Base-by-base conservation (phyloP, 2,113 vertebrate genomes). In the Nothocercus julius region DNA sequence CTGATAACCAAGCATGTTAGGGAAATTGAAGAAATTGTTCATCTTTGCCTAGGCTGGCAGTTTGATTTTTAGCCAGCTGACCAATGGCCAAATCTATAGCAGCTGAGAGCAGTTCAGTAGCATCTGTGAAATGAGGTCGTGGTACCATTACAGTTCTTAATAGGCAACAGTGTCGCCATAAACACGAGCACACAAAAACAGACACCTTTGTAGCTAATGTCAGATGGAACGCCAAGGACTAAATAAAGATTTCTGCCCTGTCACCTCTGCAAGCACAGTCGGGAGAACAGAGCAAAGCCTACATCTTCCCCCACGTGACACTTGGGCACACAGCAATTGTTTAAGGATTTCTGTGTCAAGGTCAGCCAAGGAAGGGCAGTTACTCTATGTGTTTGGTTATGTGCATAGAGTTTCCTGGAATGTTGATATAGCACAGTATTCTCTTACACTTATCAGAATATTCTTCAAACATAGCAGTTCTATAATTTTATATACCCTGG, bases 211-310 rank as follows among this genome's bases (percentile, higher is more conserved):
- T 5, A 92, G 79, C 28, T 74, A 58, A 94, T 42, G 56, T 75
- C 56, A 8, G 6, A 53, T 28, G 47, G 42, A 62, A 62, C 27
- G 49, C 53, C 89, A 79, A 85, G 82, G 62, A 73, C 69, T 74
- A 79, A 87, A 93, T 70, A 78, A 80, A 91, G 82, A 61, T 77
- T 85, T 85, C 85, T 91, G 90, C 76, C 75, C 74, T 80, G 67
- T 40, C 79, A 83, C 67, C 54, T 68, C 45, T 78, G 58, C 40
- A 49, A 74, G 40, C 10, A 2, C 38, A 61, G 74, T 38, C 77
- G 28, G 47, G 22, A 42, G 68, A 58, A 38, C 13, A 66, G 32
- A 68, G 80, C 78, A 82, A 53, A 81, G 69, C 49, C 82, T 51
- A 25, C 36, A 19, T 54, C 84, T 68, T 77, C 11, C 61, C 13